Base-by-base conservation (phyloP, 2,888 invertebrate genomes). In the Clistopyga incitator region DNA sequence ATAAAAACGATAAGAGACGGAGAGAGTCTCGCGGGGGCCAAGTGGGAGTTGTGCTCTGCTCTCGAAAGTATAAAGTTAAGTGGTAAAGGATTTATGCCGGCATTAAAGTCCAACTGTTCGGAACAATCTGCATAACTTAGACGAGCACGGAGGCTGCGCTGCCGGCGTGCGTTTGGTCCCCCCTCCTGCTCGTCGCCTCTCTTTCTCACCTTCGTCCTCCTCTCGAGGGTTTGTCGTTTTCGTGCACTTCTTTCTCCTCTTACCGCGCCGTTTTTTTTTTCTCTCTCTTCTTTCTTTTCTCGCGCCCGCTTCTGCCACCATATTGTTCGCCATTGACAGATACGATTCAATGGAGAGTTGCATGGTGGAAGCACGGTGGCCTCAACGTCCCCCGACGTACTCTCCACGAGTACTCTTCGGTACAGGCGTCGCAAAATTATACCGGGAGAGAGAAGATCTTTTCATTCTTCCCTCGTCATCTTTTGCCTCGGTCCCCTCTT, bases 81-180 rank as follows among this genome's bases (percentile, higher is more conserved):
- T 92, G 92, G 92, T 88, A 90, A 90, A 91, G 91, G 91, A 92
- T 92, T 92, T 92, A 92, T 91, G 91, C 88, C 87, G 88, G 88
- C 89, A 92, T 92, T 91, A 92, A 92, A 92, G 92, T 91, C 91
- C 90, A 90, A 92, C 90, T 91, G 91, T 92, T 90, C 89, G 88
- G 89, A 92, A 92, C 91, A 91, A 92, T 91, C 90, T 92, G 90
- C 91, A 91, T 91, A 92, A 92, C 91, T 91, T 90, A 91, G 88
- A 76, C 75, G 84, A 74, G 72, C 61, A 75, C 74, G 64, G 78
- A 29, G 50, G 87, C 85, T 85, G 47, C 15, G 85, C 87, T 86
- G 84, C 82, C 52, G 83, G 85, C 85, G 86, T 86, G 82, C 81
- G 87, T 83, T 87, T 86, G n/a, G n/a, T n/a, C n/a, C n/a, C n/a